phyloP scores from a whole-genome alignment of 2,888 invertebrate genomes.

The Aleiodes leptofemur region DNA sequence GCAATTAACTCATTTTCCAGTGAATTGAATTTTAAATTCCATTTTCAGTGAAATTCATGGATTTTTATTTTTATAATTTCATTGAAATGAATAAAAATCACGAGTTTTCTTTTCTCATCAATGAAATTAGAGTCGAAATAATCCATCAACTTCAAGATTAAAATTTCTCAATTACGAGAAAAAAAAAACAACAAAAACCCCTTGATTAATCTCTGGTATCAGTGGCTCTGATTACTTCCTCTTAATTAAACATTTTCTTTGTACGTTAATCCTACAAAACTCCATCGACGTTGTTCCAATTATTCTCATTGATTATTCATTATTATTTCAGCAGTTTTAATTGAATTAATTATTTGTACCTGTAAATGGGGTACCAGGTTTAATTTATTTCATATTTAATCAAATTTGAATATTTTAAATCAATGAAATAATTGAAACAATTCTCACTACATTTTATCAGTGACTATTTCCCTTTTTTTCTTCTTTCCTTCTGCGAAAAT shows the following conservation, averaged over 20 bases:
- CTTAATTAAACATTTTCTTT: slow-evolving; percentile 42
- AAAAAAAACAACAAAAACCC: too few species aligned
- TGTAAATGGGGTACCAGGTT: slow-evolving; percentile 65
- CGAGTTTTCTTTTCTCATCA: slow-evolving; percentile 45
- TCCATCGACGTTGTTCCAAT: slow-evolving; percentile 9
- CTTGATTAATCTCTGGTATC: slow-evolving; percentile 51
- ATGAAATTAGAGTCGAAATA: slow-evolving; percentile 21
- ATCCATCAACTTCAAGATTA: too few species aligned
- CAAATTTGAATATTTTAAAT: background rate
- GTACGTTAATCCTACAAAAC: slow-evolving; percentile 40
- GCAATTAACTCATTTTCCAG: background rate
- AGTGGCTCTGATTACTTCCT: slow-evolving; percentile 51
- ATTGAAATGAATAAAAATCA: slow-evolving; percentile 45
- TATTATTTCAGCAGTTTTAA: background rate
- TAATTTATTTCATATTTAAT: background rate
- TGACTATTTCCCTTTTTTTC: too few species aligned
- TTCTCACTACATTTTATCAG: too few species aligned
- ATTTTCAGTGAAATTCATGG: slow-evolving; percentile 19
- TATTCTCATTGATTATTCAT: background rate
- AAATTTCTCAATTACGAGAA: too few species aligned
- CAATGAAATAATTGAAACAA: slow-evolving; percentile 8
- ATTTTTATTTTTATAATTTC: slow-evolving; percentile 38
- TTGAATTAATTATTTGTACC: slow-evolving; percentile 58
- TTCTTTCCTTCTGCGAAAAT: too few species aligned
- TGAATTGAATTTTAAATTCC: background rate